A percentile compares a stretch with the other conserved stretches of the same genome.
phyloP scores from a whole-genome alignment of 1,140 invertebrate species.

The Octopus sinensis region DNA sequence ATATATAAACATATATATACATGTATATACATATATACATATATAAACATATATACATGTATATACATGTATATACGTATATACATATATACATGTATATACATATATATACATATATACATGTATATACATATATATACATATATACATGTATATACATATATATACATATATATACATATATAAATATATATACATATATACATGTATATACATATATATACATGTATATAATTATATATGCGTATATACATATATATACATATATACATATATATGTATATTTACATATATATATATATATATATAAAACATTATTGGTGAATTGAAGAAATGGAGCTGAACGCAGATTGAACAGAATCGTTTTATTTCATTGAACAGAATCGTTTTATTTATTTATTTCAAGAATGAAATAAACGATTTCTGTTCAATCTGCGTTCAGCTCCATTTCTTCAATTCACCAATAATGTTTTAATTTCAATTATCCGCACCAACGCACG shows the following conservation, averaged over 20 bases:
- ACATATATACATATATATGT: background rate
- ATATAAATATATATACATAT: background rate
- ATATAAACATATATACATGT: background rate
- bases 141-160: background rate
- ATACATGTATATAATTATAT: background rate
- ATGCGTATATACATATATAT: background rate
- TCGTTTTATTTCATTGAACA: too few relatives aligned
- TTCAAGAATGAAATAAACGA: too few relatives aligned
- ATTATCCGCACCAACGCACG: too few relatives aligned
- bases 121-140: background rate
- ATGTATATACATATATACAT: background rate
- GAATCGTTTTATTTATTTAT: too few relatives aligned
- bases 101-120: conserved; percentile 1
- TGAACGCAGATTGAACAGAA: too few relatives aligned
- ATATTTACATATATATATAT: too few relatives aligned
- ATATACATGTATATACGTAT: background rate
- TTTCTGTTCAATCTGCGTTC: too few relatives aligned
- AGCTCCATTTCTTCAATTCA: too few relatives aligned
- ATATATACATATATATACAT: background rate
- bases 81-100: background rate
- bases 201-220: background rate
- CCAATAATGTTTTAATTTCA: too few relatives aligned
- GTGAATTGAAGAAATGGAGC: too few relatives aligned
- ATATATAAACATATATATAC: background rate
- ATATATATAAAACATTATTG: too few relatives aligned